phyloP scores from a whole-genome alignment of 2,888 invertebrate genomes.

The Homarus gammarus region DNA sequence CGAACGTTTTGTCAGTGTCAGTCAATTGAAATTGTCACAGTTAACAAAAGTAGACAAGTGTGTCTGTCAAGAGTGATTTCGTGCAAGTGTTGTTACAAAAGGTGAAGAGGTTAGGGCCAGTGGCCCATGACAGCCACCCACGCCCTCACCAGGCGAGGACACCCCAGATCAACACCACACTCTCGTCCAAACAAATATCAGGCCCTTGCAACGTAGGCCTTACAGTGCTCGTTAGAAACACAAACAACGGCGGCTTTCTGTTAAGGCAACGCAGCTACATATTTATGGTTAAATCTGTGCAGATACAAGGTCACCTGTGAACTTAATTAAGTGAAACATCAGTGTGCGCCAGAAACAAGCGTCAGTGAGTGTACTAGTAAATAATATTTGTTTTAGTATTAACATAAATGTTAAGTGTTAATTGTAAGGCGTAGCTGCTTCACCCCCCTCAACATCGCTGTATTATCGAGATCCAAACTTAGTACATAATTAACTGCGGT shows the following conservation, averaged over 20 bases:
- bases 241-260: neutral
- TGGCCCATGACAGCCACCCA: neutral
- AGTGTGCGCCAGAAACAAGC: neutral
- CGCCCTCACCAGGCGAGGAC: neutral
- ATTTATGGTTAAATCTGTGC: neutral
- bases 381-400: neutral
- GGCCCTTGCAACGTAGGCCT: neutral
- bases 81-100: neutral
- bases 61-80: neutral
- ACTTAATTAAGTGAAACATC: neutral
- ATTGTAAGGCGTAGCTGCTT: too few species aligned
- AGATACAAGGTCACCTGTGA: neutral
- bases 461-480: too few species aligned
- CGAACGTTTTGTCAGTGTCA: neutral
- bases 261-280: too few species aligned
- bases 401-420: neutral
- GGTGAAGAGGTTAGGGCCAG: neutral
- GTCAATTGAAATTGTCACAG: neutral
- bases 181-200: neutral
- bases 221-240: neutral
- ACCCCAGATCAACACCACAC: neutral
- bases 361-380: neutral
- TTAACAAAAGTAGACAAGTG: neutral
- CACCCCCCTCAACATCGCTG: too few species aligned
- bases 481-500: too few species aligned